These are phyloP conservation scores for Chondrilla cf. caribensis DNA, from an alignment of 37 sponge, comb jelly and placozoan species.

Conservation along the genomic window DNA sequence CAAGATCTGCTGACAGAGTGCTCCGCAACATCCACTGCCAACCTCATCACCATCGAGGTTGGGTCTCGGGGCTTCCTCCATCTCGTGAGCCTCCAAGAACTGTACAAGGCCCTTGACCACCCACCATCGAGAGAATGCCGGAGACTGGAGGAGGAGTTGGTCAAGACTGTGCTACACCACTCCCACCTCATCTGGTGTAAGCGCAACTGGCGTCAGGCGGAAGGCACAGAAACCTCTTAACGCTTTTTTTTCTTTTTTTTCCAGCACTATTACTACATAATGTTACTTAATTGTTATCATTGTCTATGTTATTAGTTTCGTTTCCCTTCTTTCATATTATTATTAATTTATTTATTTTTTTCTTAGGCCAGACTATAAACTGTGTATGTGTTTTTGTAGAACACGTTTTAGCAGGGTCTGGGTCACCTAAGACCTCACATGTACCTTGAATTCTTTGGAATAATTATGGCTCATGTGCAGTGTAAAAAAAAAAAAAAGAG, in stretches of 20 bases:
- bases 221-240: no score
- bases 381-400: no score
- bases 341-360: neutral
- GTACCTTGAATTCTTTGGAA: neutral
- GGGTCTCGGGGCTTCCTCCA: neutral
- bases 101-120: neutral
- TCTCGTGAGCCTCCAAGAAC: neutral
- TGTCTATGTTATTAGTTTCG: neutral
- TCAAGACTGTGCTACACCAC: neutral
- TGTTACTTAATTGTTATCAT: no score
- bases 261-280: no score
- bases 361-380: no score
- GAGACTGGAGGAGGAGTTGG: neutral
- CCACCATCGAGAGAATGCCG: neutral
- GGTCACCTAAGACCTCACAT: constrained; percentile 8
- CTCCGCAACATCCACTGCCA: neutral
- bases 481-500: neutral
- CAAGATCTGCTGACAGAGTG: neutral
- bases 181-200: constrained; percentile 19
- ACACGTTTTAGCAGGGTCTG: no score
- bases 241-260: no score
- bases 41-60: constrained; percentile 13
- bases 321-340: neutral
- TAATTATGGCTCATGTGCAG: constrained; percentile 16
- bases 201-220: constrained; percentile 2